phyloP scores from a whole-genome alignment of 2,113 vertebrate species.

The Naja naja region DNA sequence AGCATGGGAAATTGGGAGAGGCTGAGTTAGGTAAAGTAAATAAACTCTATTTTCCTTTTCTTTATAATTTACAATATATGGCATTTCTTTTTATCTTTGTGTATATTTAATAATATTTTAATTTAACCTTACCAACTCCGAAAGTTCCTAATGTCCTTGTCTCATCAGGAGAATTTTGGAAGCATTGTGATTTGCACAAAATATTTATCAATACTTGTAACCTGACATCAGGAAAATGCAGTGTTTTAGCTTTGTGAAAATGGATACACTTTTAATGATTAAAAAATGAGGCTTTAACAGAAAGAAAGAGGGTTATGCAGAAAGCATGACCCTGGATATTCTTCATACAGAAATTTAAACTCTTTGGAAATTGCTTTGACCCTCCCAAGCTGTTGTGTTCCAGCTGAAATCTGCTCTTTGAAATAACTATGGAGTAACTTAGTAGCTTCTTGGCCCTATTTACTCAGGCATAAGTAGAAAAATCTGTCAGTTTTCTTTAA shows the following conservation, averaged over 20 bases:
- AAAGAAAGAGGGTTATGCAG: not conserved
- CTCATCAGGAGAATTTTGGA: not conserved
- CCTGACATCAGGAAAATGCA: not conserved
- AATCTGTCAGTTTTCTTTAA: conserved; percentile 18
- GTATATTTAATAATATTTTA: not conserved
- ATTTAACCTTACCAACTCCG: not conserved
- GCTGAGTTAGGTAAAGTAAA: not conserved
- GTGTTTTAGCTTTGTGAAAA: not conserved
- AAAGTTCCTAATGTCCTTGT: not conserved
- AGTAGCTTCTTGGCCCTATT: conserved; percentile 8
- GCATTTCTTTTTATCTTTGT: not conserved
- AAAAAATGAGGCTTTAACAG: not conserved
- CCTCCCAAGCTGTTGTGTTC: not conserved
- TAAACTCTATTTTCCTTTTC: not conserved
- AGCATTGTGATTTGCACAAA: not conserved
- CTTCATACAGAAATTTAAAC: not conserved
- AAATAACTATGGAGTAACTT: not conserved
- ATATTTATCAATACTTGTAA: not conserved
- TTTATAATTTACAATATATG: not conserved
- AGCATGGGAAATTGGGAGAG: not conserved
- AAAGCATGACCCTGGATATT: not conserved
- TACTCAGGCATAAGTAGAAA: conserved; percentile 1
- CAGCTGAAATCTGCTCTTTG: conserved; percentile 7
- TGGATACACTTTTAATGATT: not conserved
- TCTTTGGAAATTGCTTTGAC: not conserved